Evolutionary conservation across 2,113 vertebrate genomes (phyloP).

Genomic region (Rostratula benghalensis): DNA sequence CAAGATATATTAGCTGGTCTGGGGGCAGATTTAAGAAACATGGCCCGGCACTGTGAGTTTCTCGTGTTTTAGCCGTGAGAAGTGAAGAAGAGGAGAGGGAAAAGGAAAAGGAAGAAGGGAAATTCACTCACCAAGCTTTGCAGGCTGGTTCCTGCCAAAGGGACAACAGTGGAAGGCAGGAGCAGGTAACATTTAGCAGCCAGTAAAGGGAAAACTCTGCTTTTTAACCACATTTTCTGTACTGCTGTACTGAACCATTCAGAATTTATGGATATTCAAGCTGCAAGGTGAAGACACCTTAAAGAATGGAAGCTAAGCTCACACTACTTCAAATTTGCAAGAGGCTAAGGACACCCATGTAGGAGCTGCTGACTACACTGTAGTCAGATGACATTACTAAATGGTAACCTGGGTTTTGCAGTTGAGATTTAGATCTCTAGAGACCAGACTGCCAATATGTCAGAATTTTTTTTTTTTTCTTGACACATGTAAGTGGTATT

Average conservation of each 20-base stretch:
- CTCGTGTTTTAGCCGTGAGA: neutral
- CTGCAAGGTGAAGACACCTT: neutral
- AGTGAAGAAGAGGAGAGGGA: neutral
- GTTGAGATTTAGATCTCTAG: neutral
- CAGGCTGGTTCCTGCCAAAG: neutral
- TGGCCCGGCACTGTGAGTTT: neutral
- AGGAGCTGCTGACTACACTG: neutral
- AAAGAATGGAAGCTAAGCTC: neutral
- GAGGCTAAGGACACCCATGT: neutral
- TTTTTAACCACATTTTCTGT: neutral
- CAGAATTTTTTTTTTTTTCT: neutral
- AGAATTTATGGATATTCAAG: neutral
- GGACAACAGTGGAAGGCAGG: neutral
- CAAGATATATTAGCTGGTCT: neutral
- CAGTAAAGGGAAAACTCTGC: neutral
- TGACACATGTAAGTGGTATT: neutral
- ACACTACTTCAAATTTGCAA: neutral
- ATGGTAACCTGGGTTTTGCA: neutral
- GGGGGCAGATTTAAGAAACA: neutral
- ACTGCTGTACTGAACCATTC: neutral
- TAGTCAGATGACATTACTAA: neutral
- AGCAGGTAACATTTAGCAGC: neutral
- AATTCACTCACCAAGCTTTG: neutral
- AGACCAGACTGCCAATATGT: rapidly evolving
- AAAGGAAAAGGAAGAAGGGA: neutral